Evolutionary conservation across 2,888 invertebrate species (phyloP), one percentile per base, ranked within the genome.

Genomic region (Hyposoter dolosus): DNA sequence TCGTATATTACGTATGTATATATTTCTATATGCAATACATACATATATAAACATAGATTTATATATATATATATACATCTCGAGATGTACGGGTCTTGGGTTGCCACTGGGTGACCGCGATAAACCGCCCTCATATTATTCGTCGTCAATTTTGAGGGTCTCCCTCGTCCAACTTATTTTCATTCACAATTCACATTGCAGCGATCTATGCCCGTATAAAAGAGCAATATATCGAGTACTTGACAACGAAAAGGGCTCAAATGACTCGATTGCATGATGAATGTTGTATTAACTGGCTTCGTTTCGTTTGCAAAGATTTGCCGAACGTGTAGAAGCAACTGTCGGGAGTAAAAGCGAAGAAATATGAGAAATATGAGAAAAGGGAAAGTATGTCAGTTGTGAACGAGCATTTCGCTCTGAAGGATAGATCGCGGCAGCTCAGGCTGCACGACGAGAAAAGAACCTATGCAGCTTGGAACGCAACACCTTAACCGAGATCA

Each of bases 361-460:
- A 71, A 65, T 74, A 50, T 74, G 19, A 80, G 6, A 66, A 71
- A 53, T 74, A 50, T 74, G 19, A 77, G 40, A 74, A 80, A 72
- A 80, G 71, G 77, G 77, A 84, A 84, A 82, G 81, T 82, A 77
- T 60, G 72, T 45, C 81, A 81, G 56, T 40, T 43, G 53, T 66
- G 53, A 40, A 71, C 35, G 15, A 83, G 74, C n/a, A 66, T 43
- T 45, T 65, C 56, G 23, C 71, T 66, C 45, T 50, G 10, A 23
- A 65, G 45, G 69, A 76, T 56, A 43, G 43, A 15, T 45, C 69
- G 32, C 19, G 7, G 9, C 28, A 35, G 69, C 45, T 60, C 63
- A 40, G 60, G 63, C 63, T 56, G 40, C 75, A 68, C 40, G 32
- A 56, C 19, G 28, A 47, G 45, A 56, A 35, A 47, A 45, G 35